Conservation (phyloP, 2,113 vertebrate genomes). For the Carettochelys insculpta region DNA sequence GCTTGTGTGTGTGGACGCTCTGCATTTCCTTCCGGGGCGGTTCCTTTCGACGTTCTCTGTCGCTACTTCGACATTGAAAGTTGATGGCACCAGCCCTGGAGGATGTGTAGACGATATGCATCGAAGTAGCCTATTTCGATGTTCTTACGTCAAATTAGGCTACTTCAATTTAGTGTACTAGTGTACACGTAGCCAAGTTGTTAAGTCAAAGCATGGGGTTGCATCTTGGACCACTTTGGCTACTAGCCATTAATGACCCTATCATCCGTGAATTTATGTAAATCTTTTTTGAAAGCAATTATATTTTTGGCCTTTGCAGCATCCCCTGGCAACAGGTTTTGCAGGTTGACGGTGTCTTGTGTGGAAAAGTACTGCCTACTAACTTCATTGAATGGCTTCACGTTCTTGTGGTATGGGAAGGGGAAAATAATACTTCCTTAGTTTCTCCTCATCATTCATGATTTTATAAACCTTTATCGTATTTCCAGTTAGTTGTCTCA, state of each 20-base stretch:
- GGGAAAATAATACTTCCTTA: background rate
- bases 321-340: background rate
- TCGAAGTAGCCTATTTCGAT: no score
- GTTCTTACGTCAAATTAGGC: no score
- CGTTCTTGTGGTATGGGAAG: background rate
- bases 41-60: no score
- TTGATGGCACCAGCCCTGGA: no score
- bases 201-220: no score
- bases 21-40: no score
- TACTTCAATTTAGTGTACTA: no score
- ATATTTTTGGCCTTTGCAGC: background rate
- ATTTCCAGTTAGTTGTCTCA: background rate
- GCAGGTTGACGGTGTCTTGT: background rate
- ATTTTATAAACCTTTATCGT: background rate
- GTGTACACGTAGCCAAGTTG: no score
- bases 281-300: background rate
- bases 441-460: background rate
- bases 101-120: no score
- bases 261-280: background rate
- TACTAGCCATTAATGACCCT: background rate
- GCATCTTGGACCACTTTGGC: background rate
- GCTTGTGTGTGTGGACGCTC: no score
- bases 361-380: background rate
- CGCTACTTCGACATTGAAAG: no score
- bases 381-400: background rate